Conservation (phyloP, 2,797 vertebrate genomes). For the Balearica regulorum region DNA sequence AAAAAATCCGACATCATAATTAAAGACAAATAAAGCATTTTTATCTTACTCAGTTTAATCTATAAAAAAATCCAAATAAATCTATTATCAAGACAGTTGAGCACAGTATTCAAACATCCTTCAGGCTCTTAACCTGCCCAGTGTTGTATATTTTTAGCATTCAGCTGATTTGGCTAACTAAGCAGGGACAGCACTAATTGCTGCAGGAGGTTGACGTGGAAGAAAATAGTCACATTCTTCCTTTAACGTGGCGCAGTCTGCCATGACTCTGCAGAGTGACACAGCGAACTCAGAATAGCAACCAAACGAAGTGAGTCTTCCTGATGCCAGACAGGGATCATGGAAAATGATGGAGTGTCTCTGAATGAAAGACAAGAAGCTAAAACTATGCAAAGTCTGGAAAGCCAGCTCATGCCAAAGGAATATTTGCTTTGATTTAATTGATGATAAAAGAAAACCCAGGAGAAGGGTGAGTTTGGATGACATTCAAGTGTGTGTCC, state of each 20-base stretch:
- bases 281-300: neutral
- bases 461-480: slow-evolving; percentile 59
- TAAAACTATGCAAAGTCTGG: neutral
- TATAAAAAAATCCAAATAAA: neutral
- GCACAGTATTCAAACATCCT: neutral
- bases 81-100: neutral
- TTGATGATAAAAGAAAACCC: slow-evolving; percentile 61
- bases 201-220: neutral
- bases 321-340: neutral
- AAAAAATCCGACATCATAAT: neutral
- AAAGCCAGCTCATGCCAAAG: neutral
- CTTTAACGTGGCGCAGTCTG: neutral
- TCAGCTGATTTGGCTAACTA: neutral
- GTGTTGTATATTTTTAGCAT: neutral
- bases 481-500: slow-evolving; percentile 64
- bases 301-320: neutral
- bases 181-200: neutral
- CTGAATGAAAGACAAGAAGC: slow-evolving; percentile 9
- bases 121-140: neutral
- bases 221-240: neutral
- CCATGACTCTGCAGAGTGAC: slow-evolving; percentile 48
- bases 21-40: neutral
- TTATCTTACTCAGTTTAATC: neutral
- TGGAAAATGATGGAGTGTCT: neutral
- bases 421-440: slow-evolving; percentile 58